Conservation (phyloP, 1,140 invertebrate species). For the Sycobia sp. region DNA sequence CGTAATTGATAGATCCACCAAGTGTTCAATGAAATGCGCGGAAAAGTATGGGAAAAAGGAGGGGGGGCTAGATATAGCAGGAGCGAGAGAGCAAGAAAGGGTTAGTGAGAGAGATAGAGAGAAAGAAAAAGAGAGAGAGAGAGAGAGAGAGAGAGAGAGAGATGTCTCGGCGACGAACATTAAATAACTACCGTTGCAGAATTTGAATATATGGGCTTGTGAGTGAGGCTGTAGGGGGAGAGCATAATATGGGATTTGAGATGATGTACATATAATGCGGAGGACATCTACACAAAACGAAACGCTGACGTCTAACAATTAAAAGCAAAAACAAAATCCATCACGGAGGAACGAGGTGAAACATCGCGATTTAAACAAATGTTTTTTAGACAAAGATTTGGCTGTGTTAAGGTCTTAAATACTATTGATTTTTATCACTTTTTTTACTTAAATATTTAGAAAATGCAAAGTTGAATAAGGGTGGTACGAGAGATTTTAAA, state of each 20-base stretch:
- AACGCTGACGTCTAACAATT: constrained; percentile 26
- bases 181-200: no score
- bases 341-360: constrained; percentile 6
- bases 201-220: no score
- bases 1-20: constrained; percentile 51
- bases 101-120: no score
- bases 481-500: constrained; percentile 26
- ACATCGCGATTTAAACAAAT: constrained; percentile 38
- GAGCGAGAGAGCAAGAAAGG: no score
- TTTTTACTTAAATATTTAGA: constrained; percentile 42
- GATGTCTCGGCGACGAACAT: no score
- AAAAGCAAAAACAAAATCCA: constrained; percentile 16
- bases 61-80: background rate
- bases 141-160: no score
- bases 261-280: constrained; percentile 20
- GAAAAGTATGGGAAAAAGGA: constrained; percentile 23
- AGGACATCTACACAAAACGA: constrained; percentile 11
- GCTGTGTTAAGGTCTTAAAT: constrained; percentile 50
- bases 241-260: no score
- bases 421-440: constrained; percentile 44
- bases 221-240: no score
- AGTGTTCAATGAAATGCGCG: constrained; percentile 50
- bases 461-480: constrained; percentile 17
- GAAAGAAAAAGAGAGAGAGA: no score
- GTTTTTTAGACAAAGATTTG: constrained; percentile 52